Evolutionary conservation across 2,888 invertebrate genomes (phyloP), one percentile per base, ranked within the genome.

Genomic region (Amaurobius ferox): DNA sequence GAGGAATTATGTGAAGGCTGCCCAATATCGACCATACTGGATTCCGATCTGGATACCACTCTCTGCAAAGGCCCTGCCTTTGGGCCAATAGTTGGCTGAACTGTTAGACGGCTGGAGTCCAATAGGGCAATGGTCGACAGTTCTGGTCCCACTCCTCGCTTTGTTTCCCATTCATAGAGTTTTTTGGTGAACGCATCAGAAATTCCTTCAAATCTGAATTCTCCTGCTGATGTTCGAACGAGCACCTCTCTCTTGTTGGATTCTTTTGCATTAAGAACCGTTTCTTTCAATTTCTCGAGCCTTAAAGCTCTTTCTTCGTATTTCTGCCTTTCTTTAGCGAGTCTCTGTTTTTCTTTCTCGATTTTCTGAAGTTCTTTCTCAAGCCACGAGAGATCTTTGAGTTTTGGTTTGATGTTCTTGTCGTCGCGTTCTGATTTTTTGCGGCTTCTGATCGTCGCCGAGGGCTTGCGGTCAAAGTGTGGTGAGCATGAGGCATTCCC

Each of bases 111-210:
- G 26, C 80, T 87, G 23, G 94, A 94, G 90, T 93, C 94, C 2
- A 96, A 92, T 0, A 96, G 91, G 0, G 96, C 95, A 88, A 96
- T 95, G 0, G 96, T 96, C 0, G 96, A 96, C 0, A 94, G 94
- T 91, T 96, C 96, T 0, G 96, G 96, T 0, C 95, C 95, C 81
- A 96, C 96, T 0, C 96, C 96, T 86, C 94, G 93, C 19, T 96
- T 95, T 90, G 96, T 96, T 90, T 96, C 96, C 97, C 97, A 97
- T 91, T 97, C 97, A 91, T 96, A 96, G 0, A 97, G 93, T 90
- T 96, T 96, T 32, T 95, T 94, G 0, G 97, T 96, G 91, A 97
- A 97, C 89, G 96, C 96, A 62, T 96, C 94, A 0, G 96, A 96
- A 89, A 97, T 96, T 5, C 94, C 96, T 93, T 96, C 95, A 90